A percentile compares a stretch with the other conserved stretches of the same genome.
These are phyloP conservation scores for Sclerodermus sp. DNA, from an alignment of 2,888 invertebrate genomes.

Conservation along the genomic window DNA sequence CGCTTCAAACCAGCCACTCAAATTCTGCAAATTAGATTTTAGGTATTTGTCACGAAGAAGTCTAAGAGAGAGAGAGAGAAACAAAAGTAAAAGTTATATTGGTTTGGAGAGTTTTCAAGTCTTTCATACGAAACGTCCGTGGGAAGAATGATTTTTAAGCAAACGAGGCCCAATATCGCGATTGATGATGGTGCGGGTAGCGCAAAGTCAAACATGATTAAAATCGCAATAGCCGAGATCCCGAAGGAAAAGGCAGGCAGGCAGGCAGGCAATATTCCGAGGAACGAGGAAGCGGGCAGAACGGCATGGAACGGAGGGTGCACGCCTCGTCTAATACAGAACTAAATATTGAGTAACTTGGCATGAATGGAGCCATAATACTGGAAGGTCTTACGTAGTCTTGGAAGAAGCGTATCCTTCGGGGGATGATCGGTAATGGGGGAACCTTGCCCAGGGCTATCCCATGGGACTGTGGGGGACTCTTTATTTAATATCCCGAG, in stretches of 20 bases:
- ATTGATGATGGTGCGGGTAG: conserved; percentile 1
- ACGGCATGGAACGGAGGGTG: conserved; percentile 13
- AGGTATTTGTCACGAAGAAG: background rate
- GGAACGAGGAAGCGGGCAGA: conserved; percentile 8
- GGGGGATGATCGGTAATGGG: conserved; percentile 36
- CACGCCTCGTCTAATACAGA: conserved; percentile 26
- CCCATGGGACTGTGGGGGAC: conserved; percentile 40
- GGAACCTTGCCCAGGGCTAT: conserved; percentile 34
- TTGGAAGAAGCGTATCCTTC: conserved; percentile 27
- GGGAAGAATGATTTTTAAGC: too few relatives aligned
- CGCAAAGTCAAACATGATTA: conserved; percentile 37
- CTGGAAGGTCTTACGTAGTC: conserved; percentile 24
- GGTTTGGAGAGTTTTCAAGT: too few relatives aligned
- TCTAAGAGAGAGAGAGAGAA: background rate
- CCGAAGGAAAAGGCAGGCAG: conserved; percentile 13
- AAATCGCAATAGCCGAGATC: conserved; percentile 28
- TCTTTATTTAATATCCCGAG: conserved; percentile 52
- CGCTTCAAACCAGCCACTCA: too few relatives aligned
- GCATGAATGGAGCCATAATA: conserved; percentile 45
- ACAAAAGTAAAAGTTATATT: background rate
- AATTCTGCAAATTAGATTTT: too few relatives aligned
- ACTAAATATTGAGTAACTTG: conserved; percentile 45
- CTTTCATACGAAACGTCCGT: too few relatives aligned
- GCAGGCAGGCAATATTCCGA: background rate
- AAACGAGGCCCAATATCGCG: too few relatives aligned